phyloP scores from a whole-genome alignment of 2,888 invertebrate genomes.

The Prenolepis imparis region DNA sequence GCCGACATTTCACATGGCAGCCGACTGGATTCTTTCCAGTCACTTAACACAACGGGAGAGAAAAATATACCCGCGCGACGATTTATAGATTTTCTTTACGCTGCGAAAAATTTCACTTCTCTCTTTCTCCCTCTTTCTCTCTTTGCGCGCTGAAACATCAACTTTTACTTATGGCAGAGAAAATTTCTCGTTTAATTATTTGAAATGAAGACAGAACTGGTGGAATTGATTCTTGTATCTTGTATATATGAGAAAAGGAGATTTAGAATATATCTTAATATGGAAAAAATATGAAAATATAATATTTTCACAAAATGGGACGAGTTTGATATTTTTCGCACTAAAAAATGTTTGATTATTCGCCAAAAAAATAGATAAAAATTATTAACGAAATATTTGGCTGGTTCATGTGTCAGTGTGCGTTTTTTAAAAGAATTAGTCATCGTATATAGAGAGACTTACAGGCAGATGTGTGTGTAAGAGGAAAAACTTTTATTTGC shows the following conservation, averaged over 20 bases:
- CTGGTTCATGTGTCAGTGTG: not conserved
- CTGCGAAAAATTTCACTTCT: conserved; percentile 34
- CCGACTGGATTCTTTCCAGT: conserved; percentile 51
- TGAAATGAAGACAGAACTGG: not conserved
- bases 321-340: not conserved
- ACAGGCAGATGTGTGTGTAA: conserved; percentile 20
- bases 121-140: not conserved
- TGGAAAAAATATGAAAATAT: not conserved
- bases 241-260: not conserved
- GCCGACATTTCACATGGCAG: conserved; percentile 38
- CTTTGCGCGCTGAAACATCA: not conserved
- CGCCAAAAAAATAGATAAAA: not conserved
- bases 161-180: conserved; percentile 1
- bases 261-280: not conserved
- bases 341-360: not conserved
- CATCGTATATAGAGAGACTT: not conserved
- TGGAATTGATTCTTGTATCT: not conserved
- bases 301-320: not conserved
- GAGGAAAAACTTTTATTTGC: conserved; percentile 9
- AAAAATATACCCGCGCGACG: conserved; percentile 36
- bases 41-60: conserved; percentile 55
- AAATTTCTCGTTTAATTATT: conserved; percentile 34
- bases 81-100: conserved; percentile 50
- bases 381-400: conserved; percentile 10
- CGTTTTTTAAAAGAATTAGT: conserved; percentile 33